These are phyloP conservation scores for Athalia cordata DNA, from an alignment of 2,888 invertebrate species.

Conservation along the genomic window DNA sequence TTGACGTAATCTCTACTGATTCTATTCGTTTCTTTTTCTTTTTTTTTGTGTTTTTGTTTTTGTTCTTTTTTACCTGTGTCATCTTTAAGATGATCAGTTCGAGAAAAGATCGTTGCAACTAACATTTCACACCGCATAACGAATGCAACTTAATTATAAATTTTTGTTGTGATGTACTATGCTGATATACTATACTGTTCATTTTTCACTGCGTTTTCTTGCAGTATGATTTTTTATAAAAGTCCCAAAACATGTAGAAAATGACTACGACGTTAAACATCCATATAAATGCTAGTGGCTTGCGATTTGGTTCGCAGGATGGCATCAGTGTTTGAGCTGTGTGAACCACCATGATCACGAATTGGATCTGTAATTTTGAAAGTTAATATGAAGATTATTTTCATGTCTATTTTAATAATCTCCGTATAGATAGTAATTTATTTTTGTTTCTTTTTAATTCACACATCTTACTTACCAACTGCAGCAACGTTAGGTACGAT, in stretches of 20 bases:
- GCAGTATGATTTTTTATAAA: constrained; percentile 79
- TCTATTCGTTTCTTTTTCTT: neutral
- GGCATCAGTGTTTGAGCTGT: constrained; percentile 76
- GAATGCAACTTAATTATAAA: neutral
- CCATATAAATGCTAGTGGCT: constrained; percentile 75
- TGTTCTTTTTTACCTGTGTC: neutral
- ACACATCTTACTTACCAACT: constrained; percentile 77
- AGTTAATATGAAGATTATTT: neutral
- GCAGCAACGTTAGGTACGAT: constrained; percentile 76
- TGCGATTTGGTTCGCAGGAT: constrained; percentile 76
- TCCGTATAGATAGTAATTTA: neutral
- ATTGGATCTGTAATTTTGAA: constrained; percentile 77
- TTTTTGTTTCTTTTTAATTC: neutral
- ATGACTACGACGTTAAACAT: constrained; percentile 79
- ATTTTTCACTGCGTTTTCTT: constrained; percentile 58
- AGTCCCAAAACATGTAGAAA: constrained; percentile 84
- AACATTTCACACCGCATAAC: too few species aligned
- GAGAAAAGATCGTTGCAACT: too few species aligned
- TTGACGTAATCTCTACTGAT: neutral
- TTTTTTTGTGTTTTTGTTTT: neutral
- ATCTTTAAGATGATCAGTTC: neutral
- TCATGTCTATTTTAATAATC: neutral
- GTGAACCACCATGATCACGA: constrained; percentile 79
- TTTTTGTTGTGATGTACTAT: neutral
- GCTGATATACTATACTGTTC: constrained; percentile 30